Base-by-base conservation (phyloP, 1,140 invertebrate species). In the Pteromalus puparum region DNA sequence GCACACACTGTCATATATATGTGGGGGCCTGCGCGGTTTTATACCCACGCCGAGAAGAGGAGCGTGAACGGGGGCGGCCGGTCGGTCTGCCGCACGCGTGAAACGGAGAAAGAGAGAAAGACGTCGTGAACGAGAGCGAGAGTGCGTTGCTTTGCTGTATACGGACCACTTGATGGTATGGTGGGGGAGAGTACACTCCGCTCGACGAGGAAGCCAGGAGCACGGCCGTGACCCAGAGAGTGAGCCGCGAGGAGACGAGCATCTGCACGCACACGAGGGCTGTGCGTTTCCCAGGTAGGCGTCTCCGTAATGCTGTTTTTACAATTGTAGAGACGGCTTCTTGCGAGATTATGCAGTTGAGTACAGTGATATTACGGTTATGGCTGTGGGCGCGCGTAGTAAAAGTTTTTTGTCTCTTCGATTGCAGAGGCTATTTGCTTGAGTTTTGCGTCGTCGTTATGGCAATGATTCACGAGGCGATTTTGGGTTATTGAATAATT, bases 1-100 rank as follows among this genome's bases (percentile, higher is more conserved):
- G 73, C 65, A 87, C 78, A 87, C 85, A 90, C 90, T 90, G 87
- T 89, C 86, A 89, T 87, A 89, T 88, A 89, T 88, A 88, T 87
- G 87, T 86, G 67, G 78, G 80, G 38, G 82, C 77, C 74, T 80
- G 84, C 73, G 83, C 84, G 86, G 74, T 85, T 90, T 87, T 90
- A 90, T 90, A 90, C 38, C 38, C 10, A 42, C 86, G 80, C 73
- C 26, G 77, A 75, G 81, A 68, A 79, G 82, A 82, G 87, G 87
- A 87, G 42, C 21, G 26, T 28, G 26, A 74, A 74, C 74, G 74
- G 46, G 74, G n/a, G 26, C 74, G 26, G 72, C 74, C 73, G 42
- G 42, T 6, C 18, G 42, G 74, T 53, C 68, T 67, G 74, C 38
- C 38, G 73, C 34, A 68, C 67, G 77, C 79, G 82, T 87, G 9